phyloP scores from a whole-genome alignment of 2,888 invertebrate genomes.

The Agrotis exclamationis region DNA sequence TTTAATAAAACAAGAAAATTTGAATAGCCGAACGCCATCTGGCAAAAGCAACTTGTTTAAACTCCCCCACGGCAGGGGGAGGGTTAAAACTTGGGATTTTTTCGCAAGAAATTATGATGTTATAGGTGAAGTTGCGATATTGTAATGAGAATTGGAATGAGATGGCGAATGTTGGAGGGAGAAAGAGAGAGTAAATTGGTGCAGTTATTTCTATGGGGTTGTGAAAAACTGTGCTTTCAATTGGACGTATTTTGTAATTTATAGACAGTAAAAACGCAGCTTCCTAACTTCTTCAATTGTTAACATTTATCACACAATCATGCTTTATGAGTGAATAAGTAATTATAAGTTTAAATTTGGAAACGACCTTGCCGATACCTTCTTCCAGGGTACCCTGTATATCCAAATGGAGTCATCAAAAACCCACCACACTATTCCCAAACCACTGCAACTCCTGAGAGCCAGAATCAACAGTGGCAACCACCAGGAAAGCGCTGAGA shows the following conservation, averaged over 20 bases:
- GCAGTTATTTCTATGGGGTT: neutral
- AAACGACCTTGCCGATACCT: too few species aligned
- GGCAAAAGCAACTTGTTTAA: conserved; percentile 71
- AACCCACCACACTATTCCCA: too few species aligned
- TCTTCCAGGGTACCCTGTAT: too few species aligned
- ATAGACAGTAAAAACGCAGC: neutral
- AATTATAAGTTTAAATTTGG: too few species aligned
- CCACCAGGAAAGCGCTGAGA: too few species aligned
- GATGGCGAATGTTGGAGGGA: conserved; percentile 39
- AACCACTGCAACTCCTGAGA: too few species aligned
- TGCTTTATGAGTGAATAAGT: too few species aligned
- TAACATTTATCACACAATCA: too few species aligned
- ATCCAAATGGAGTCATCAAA: too few species aligned
- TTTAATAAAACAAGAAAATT: conserved; percentile 81
- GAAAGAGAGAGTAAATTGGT: neutral
- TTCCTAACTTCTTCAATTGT: too few species aligned
- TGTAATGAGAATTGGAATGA: conserved; percentile 65
- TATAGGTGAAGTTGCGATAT: conserved; percentile 73
- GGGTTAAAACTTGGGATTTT: conserved; percentile 66
- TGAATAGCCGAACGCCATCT: conserved; percentile 77
- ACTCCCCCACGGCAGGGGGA: conserved; percentile 61
- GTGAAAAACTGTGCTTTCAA: neutral
- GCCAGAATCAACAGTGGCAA: too few species aligned
- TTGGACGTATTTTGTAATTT: neutral
- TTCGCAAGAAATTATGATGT: conserved; percentile 70